A percentile compares a stretch with the other conserved stretches of the same genome.
phyloP scores from a whole-genome alignment of 2,888 invertebrate genomes.

The Cantharis lateralis region DNA sequence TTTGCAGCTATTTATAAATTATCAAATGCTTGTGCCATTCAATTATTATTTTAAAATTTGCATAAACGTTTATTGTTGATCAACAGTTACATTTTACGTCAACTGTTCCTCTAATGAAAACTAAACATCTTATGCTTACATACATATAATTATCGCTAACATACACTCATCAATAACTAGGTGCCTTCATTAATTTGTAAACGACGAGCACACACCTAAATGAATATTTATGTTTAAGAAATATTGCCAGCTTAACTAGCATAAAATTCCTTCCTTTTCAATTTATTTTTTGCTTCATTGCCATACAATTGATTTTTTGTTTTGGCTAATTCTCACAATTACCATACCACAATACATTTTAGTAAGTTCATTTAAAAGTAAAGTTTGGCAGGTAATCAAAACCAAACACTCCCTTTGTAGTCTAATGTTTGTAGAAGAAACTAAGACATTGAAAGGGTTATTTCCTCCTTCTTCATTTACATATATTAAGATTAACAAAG shows the following conservation, averaged over 20 bases:
- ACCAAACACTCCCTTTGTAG: conserved; percentile 13
- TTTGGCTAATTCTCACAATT: not conserved
- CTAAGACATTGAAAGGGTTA: conserved; percentile 33
- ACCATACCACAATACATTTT: not conserved
- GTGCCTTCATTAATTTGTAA: conserved; percentile 25
- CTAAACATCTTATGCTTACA: conserved; percentile 37
- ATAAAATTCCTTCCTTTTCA: not conserved
- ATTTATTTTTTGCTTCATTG: not conserved
- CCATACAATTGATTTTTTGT: not conserved
- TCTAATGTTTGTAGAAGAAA: conserved; percentile 26
- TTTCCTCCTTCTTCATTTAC: conserved; percentile 26
- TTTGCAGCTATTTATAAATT: not conserved
- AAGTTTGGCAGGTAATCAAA: conserved; percentile 7
- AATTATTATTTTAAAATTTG: conserved; percentile 26
- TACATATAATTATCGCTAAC: conserved; percentile 34
- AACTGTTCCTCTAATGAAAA: conserved; percentile 29
- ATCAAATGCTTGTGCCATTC: not conserved
- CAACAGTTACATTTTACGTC: conserved; percentile 28
- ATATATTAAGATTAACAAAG: conserved; percentile 23
- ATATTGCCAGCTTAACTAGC: not conserved
- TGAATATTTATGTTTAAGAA: conserved; percentile 22
- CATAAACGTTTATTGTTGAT: conserved; percentile 28
- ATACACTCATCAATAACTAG: conserved; percentile 28
- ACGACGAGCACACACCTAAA: conserved; percentile 16
- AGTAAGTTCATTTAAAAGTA: not conserved